A percentile compares a stretch with the other conserved stretches of the same genome.
Conservation (phyloP, 2,113 vertebrate species). For the Chionis minor region DNA sequence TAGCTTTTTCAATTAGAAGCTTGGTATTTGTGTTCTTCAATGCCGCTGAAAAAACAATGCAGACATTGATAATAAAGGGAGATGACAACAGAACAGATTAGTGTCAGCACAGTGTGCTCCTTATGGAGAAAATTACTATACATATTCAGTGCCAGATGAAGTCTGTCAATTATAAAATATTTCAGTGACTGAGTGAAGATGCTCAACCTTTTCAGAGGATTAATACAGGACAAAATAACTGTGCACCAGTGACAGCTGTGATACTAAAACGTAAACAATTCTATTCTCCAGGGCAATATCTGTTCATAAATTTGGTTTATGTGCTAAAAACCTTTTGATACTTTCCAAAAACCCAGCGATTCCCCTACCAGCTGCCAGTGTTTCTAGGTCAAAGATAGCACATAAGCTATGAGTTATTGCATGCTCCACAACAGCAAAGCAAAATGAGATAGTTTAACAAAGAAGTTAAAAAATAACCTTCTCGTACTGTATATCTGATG, state of each 20-base stretch:
- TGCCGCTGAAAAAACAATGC: conserved; percentile 47
- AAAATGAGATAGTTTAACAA: conserved; percentile 7
- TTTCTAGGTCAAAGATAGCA: conserved; percentile 43
- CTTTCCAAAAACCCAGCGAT: neutral
- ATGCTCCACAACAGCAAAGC: neutral
- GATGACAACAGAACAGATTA: conserved; percentile 69
- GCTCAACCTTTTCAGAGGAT: conserved; percentile 56
- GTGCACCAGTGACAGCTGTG: conserved; percentile 25
- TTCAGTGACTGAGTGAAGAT: conserved; percentile 43
- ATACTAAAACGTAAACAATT: conserved; percentile 48
- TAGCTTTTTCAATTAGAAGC: conserved; percentile 71
- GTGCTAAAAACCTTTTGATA: conserved; percentile 44
- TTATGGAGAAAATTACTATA: conserved; percentile 65
- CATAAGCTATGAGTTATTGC: conserved; percentile 14
- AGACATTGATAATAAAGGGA: conserved; percentile 66
- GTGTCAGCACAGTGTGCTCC: conserved; percentile 60
- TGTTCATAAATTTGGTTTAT: conserved; percentile 63
- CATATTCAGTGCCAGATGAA: conserved; percentile 67
- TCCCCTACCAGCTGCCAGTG: conserved; percentile 47
- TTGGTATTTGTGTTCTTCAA: conserved; percentile 50
- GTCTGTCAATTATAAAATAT: conserved; percentile 67
- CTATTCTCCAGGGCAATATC: conserved; percentile 1
- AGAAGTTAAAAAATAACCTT: conserved; percentile 7
- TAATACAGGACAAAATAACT: conserved; percentile 44
- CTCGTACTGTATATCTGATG: neutral